Conservation (phyloP, 2,797 vertebrate genomes). For the Centroberyx gerrardi region DNA sequence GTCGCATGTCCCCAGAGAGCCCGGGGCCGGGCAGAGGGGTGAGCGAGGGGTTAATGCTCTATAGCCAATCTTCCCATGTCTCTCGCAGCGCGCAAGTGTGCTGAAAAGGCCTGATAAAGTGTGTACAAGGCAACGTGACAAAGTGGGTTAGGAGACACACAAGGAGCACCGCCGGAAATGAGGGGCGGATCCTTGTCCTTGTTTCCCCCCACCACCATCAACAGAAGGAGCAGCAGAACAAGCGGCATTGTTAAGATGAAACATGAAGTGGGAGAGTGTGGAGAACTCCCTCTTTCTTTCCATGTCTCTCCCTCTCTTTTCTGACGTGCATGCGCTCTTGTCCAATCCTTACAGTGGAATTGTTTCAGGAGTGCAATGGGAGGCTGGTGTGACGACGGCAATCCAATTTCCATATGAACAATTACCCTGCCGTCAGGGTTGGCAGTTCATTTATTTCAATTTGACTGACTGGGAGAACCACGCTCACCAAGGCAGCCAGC, state of each 20-base stretch:
- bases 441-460: conserved; percentile 90
- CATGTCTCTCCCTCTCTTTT: conserved; percentile 50
- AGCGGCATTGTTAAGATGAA: conserved; percentile 67
- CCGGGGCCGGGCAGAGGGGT: conserved; percentile 23
- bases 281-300: conserved; percentile 54
- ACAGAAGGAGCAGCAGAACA: conserved; percentile 47
- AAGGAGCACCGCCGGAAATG: conserved; percentile 48
- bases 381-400: conserved; percentile 77
- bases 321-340: conserved; percentile 58
- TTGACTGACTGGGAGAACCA: conserved; percentile 81
- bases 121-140: conserved; percentile 60
- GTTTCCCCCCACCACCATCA: conserved; percentile 39
- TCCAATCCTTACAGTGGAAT: conserved; percentile 66
- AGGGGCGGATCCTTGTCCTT: conserved; percentile 48
- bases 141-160: conserved; percentile 51
- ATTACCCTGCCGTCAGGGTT: conserved; percentile 84
- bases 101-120: conserved; percentile 69
- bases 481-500: conserved; percentile 67
- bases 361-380: conserved; percentile 69
- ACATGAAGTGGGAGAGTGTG: conserved; percentile 59
- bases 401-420: conserved; percentile 88
- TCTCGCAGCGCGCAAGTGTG: conserved; percentile 39
- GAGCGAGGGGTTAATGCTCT: conserved; percentile 63
- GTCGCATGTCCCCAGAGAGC: conserved; percentile 60
- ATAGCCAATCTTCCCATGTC: conserved; percentile 45